A percentile compares a stretch with the other conserved stretches of the same genome.
phyloP scores from a whole-genome alignment of 92 coral and sea anemone species.

The Galaxea fascicularis region DNA sequence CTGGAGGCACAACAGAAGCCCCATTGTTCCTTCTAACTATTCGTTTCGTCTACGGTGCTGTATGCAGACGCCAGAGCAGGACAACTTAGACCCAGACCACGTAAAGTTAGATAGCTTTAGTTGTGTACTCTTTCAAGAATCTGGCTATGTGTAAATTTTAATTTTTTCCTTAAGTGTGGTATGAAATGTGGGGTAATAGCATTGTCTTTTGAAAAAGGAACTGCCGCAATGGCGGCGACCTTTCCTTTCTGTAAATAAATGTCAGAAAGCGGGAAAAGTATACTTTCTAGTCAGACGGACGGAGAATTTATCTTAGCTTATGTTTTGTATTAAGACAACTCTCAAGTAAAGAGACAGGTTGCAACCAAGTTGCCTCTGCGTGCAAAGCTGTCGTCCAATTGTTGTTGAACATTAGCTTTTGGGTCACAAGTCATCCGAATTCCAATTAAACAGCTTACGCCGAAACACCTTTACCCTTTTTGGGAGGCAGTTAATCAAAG shows the following conservation, averaged over 20 bases:
- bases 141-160: slow-evolving; percentile 38
- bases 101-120: not conserved
- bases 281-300: not conserved
- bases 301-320: not conserved
- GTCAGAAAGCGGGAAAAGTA: slow-evolving; percentile 17
- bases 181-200: slow-evolving; percentile 14
- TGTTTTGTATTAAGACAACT: slow-evolving; percentile 42
- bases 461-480: not conserved
- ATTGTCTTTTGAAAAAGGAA: slow-evolving; percentile 28
- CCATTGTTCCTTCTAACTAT: slow-evolving; percentile 34
- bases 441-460: not conserved
- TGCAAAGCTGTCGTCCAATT: not conserved
- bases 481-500: not conserved
- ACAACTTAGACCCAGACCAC: not conserved
- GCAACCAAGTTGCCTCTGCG: slow-evolving; percentile 17
- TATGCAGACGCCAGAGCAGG: no score
- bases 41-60: not conserved
- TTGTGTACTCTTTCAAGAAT: slow-evolving; percentile 10
- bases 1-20: slow-evolving; percentile 33
- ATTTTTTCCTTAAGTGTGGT: slow-evolving; percentile 24
- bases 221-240: slow-evolving; percentile 5
- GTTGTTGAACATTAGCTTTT: not conserved
- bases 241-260: slow-evolving; percentile 19
- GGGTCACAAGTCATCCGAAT: not conserved
- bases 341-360: slow-evolving; percentile 14